These are phyloP conservation scores for Athalia rosae DNA, from an alignment of 2,888 invertebrate species.

Conservation along the genomic window DNA sequence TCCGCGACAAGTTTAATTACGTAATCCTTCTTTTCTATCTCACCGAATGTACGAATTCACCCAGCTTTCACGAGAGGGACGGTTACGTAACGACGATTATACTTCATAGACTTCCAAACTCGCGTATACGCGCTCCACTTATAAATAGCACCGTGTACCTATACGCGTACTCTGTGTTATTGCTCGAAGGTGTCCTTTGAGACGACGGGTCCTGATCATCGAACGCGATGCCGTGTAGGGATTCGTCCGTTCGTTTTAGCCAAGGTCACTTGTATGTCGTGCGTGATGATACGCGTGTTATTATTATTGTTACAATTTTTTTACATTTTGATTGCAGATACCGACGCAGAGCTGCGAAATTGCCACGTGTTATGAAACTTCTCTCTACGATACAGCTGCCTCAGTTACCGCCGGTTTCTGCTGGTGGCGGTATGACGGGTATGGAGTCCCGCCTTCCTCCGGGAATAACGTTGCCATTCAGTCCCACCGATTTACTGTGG, in stretches of 20 bases:
- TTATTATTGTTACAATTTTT: constrained; percentile 40
- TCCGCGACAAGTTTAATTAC: background rate
- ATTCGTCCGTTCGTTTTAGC: background rate
- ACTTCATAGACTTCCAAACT: background rate
- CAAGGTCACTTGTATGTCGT: constrained; percentile 2
- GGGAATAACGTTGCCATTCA: constrained; percentile 86
- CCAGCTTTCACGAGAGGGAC: constrained; percentile 21
- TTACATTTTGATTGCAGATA: constrained; percentile 54
- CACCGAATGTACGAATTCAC: background rate
- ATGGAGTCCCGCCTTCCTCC: constrained; percentile 85
- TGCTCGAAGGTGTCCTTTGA: background rate
- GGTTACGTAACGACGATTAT: constrained; percentile 27
- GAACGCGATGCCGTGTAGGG: too few relatives aligned
- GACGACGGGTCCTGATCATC: too few relatives aligned
- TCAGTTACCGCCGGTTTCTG: constrained; percentile 71
- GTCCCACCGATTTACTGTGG: constrained; percentile 89
- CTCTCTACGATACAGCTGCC: constrained; percentile 74
- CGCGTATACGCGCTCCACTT: background rate
- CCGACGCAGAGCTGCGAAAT: constrained; percentile 29
- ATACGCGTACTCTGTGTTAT: background rate
- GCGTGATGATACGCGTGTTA: constrained; percentile 6
- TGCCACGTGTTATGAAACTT: constrained; percentile 75
- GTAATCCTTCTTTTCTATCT: background rate
- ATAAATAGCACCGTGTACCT: background rate
- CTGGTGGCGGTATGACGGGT: constrained; percentile 77